Evolutionary conservation across 37 sponge, comb jelly and placozoan genomes (phyloP), one percentile per base, ranked within the genome.

Genomic region (Halichondria panicea): DNA sequence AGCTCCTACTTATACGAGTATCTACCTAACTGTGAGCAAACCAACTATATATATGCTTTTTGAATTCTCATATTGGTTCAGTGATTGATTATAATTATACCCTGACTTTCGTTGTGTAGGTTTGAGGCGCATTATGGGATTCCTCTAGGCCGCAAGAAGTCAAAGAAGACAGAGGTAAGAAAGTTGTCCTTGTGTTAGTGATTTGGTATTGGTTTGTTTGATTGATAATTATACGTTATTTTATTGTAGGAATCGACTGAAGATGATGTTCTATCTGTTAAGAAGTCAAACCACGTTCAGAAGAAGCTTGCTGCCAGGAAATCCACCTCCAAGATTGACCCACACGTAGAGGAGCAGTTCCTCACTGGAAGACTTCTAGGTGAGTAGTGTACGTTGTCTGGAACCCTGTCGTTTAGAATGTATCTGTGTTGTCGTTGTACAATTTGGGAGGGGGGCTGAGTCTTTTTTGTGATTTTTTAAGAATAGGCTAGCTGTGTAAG

Each of bases 281-380:
- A 89, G 84, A 57, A 59, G n/a, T 93, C 94, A 25, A 83, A 79
- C 50, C 90, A 89, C 34, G 38, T 90, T 0, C 77, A 81, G 70
- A 64, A 82, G 42, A 98, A 95, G 60, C 38, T 95, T 22, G 89
- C 78, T 1, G 76, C 40, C 22, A 64, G 99, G 32, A 92, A 87
- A 77, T 77, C 88, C 52, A 98, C 92, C 57, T 73, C 93, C 32
- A 97, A 97, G 59, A 77, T 94, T 31, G 99, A 92, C 44, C 87
- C 81, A 35, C 91, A 87, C 39, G 72, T 98, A 32, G 96, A 95
- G 64, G 99, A 98, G 53, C 99, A 98, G 71, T 93, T 98, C 74
- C 63, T 71, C 43, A 90, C 99, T 53, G 99, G 99, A 74, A 80
- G 96, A 68, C 65, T 97, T 21, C 92, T 92, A 41, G 94, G 94